Evolutionary conservation across 2,113 vertebrate genomes (phyloP).

Genomic region (Rutilus rutilus): DNA sequence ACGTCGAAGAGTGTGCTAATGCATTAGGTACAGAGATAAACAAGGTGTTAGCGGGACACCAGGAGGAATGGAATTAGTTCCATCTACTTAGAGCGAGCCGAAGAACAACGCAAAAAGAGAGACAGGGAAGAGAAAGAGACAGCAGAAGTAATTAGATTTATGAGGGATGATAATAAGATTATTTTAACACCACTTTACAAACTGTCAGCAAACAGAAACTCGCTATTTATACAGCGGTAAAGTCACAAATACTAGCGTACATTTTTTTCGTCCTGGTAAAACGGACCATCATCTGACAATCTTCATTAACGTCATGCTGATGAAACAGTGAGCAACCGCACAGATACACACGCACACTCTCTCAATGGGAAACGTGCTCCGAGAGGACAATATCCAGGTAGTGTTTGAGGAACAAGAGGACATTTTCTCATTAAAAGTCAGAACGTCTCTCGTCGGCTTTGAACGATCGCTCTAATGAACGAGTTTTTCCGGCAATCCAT

Average conservation of each 20-base stretch:
- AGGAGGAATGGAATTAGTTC: slow-evolving; percentile 33
- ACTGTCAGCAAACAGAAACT: slow-evolving; percentile 1
- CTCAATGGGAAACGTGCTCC: neutral
- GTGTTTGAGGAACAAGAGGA: neutral
- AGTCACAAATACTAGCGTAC: neutral
- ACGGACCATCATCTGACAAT: slow-evolving; percentile 4
- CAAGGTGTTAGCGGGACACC: slow-evolving; percentile 34
- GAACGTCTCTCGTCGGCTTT: neutral
- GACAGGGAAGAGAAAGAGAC: slow-evolving; percentile 29
- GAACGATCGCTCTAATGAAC: neutral
- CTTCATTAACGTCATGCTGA: slow-evolving; percentile 15
- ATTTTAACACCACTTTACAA: slow-evolving; percentile 24
- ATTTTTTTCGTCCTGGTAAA: neutral
- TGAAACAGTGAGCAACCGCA: slow-evolving; percentile 8
- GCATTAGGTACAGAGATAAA: slow-evolving; percentile 44
- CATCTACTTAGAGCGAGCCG: neutral
- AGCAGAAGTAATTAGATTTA: slow-evolving; percentile 26
- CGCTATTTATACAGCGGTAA: neutral
- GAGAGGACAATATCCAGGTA: neutral
- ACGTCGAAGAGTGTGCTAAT: slow-evolving; percentile 34
- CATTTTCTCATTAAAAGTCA: neutral
- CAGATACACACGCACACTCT: neutral
- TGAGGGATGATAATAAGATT: slow-evolving; percentile 18
- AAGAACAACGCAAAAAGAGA: neutral
- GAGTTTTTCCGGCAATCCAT: too few species aligned